phyloP scores from a whole-genome alignment of 2,113 vertebrate genomes.

The Bothrops jararaca region DNA sequence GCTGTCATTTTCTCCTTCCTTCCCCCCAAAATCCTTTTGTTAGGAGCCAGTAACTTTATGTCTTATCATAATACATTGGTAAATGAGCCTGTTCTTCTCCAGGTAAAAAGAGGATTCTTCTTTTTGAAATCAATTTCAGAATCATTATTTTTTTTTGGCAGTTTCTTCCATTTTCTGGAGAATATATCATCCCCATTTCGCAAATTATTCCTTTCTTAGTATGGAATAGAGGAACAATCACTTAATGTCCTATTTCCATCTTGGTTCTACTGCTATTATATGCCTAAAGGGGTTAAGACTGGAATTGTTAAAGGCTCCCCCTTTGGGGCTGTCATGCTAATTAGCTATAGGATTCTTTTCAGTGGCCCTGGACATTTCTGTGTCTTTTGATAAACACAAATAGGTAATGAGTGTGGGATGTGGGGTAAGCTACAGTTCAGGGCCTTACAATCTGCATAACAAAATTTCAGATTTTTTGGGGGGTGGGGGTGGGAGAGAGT shows the following conservation, averaged over 20 bases:
- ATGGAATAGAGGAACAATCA: background rate
- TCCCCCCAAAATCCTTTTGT: background rate
- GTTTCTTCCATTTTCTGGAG: background rate
- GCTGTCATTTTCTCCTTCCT: background rate
- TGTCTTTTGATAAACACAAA: background rate
- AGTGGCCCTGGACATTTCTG: background rate
- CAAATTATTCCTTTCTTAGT: background rate
- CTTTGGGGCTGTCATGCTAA: background rate
- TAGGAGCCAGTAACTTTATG: background rate
- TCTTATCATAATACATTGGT: background rate
- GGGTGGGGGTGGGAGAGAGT: too few relatives aligned
- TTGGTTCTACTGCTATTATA: background rate
- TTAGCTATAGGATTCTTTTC: background rate
- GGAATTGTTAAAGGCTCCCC: background rate
- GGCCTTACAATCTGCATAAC: background rate
- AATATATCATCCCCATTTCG: background rate
- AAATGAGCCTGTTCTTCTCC: background rate
- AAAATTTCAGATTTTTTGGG: background rate
- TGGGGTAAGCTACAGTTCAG: background rate
- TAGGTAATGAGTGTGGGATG: background rate
- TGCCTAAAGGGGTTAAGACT: background rate
- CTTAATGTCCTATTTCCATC: background rate
- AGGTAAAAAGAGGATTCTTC: background rate
- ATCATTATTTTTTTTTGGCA: too few relatives aligned
- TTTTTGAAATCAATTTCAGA: background rate